Evolutionary conservation across 1,140 invertebrate species (phyloP).

Genomic region (Grapholita molesta): DNA sequence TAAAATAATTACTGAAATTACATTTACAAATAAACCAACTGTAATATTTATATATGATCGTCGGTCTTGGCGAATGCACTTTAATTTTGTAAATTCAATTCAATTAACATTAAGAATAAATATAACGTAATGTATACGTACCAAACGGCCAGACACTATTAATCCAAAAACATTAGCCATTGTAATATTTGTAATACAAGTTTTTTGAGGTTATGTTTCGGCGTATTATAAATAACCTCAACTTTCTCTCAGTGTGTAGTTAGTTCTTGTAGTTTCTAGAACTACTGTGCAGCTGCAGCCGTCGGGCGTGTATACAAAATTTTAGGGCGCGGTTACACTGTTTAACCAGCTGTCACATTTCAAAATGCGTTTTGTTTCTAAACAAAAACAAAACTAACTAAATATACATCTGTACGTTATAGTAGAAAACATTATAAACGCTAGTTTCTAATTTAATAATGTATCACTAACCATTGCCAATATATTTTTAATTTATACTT

Average conservation of each 20-base stretch:
- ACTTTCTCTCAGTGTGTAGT: too few relatives aligned
- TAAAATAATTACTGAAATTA: too few relatives aligned
- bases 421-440: too few relatives aligned
- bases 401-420: too few relatives aligned
- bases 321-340: background rate
- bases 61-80: background rate
- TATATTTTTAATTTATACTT: too few relatives aligned
- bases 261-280: constrained; percentile 14
- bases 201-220: background rate
- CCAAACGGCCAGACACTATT: constrained; percentile 61
- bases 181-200: constrained; percentile 32
- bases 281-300: background rate
- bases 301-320: background rate
- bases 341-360: background rate
- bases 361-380: background rate
- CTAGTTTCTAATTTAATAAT: too few relatives aligned
- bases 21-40: too few relatives aligned
- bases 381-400: background rate
- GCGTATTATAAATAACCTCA: background rate
- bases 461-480: too few relatives aligned
- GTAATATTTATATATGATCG: background rate
- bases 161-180: constrained; percentile 70
- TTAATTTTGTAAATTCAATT: constrained; percentile 1
- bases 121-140: constrained; percentile 36
- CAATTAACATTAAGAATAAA: too few relatives aligned